Evolutionary conservation across 2,113 vertebrate species (phyloP).

Genomic region (Thermophis baileyi): DNA sequence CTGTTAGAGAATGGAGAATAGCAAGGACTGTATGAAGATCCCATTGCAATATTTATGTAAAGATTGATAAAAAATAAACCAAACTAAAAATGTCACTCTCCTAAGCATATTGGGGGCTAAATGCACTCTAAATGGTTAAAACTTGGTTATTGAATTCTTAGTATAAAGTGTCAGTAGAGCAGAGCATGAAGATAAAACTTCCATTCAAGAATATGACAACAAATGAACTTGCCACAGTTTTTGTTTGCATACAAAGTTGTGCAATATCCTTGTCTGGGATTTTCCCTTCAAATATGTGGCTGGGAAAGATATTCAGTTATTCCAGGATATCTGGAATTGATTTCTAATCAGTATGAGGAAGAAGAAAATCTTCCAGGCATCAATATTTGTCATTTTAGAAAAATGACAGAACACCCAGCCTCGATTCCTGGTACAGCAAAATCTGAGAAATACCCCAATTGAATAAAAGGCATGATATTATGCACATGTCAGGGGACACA

Average conservation of each 20-base stretch:
- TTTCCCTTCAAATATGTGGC: no score
- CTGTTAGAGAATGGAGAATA: neutral
- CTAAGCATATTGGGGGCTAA: neutral
- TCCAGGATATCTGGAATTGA: neutral
- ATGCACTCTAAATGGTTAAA: neutral
- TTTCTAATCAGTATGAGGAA: neutral
- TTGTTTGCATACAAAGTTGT: neutral
- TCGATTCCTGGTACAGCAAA: no score
- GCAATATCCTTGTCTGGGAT: no score
- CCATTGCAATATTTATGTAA: neutral
- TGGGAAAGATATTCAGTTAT: no score
- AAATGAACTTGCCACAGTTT: neutral
- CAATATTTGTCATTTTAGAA: neutral
- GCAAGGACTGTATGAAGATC: neutral
- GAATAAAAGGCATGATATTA: no score
- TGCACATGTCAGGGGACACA: no score
- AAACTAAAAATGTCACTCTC: neutral
- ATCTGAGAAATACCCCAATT: no score
- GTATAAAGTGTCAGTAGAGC: neutral
- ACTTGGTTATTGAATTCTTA: neutral
- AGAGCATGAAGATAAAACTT: neutral
- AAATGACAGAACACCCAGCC: no score
- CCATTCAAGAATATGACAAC: neutral
- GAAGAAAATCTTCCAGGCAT: neutral
- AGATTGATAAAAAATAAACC: neutral